Base-by-base conservation (phyloP, 2,888 invertebrate species). In the Brenthis daphne region DNA sequence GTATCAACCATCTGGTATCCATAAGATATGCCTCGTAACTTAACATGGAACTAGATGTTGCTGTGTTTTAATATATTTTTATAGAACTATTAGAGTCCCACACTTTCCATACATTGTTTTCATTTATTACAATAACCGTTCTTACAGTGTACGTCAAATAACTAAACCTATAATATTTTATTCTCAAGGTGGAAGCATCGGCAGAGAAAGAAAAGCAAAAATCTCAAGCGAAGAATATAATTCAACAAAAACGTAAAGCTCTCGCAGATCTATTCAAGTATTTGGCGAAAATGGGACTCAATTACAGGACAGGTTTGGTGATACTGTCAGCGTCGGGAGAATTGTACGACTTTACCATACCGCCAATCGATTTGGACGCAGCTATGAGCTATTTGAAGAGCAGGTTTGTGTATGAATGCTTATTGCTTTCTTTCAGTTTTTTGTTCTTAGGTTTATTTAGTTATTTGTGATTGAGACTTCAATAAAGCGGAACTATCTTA, bases 191-290 rank as follows among this genome's bases (percentile, higher is more conserved):
- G 12, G 94, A 95, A 73, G 80, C 89, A 57, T 84, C 92, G 13
- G 80, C 94, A 2, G 92, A 95, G 0, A 95, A 96, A 79, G 93
- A 94, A 0, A 96, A 96, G 79, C 97, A 97, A 83, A 95, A 95
- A 72, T 94, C 97, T 0, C 95, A 95, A 84, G 96, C 96, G 0
- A 97, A 97, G 81, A 95, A 95, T 82, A 96, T 97, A 64, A 93
- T 98, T 4, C 96, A 97, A 79, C 96, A 97, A 79, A 98, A 98
- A 84, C 95, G 97, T 47, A 96, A 97, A 87, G 96, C 96, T 0
- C 87, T 99, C 1, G 94, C 97, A 0, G 98, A 98, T 85, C 92
- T 99, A 57, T 99, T 98, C 85, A 97, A 97, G 83, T 93, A 94
- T 33, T 88, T 99, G 0, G 85, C 94, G 0, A 94, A 94, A 69